Evolutionary conservation across 2,797 vertebrate genomes (phyloP).

Genomic region (Gorsachius magnificus): DNA sequence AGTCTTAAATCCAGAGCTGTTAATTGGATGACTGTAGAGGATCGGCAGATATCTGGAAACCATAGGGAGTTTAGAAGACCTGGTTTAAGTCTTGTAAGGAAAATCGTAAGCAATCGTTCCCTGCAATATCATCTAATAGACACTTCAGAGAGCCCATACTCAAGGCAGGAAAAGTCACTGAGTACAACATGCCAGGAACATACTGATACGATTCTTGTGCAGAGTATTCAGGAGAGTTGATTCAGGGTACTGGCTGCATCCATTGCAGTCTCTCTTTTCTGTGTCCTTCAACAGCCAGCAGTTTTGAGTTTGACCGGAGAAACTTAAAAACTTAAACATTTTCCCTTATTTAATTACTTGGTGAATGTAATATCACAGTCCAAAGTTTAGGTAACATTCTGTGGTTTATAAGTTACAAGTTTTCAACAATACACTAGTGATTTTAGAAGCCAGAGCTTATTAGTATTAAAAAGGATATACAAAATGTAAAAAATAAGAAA

Average conservation of each 20-base stretch:
- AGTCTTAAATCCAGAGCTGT: neutral
- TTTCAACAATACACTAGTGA: neutral
- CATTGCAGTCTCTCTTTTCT: neutral
- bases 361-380: neutral
- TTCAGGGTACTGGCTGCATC: neutral
- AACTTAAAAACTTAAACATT: neutral
- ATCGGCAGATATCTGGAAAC: neutral
- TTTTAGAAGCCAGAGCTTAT: neutral
- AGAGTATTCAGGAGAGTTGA: neutral
- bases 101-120: neutral
- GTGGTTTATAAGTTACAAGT: neutral
- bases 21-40: neutral
- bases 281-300: neutral
- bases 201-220: neutral
- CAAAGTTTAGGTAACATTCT: neutral
- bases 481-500: neutral
- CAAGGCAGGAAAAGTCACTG: neutral
- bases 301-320: neutral
- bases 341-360: neutral
- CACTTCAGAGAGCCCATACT: neutral
- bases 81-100: neutral
- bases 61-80: neutral
- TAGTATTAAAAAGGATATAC: neutral
- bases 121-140: too few relatives aligned
- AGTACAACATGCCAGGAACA: neutral